These are phyloP conservation scores for Andrena fulva DNA, from an alignment of 2,888 invertebrate species.

Conservation along the genomic window DNA sequence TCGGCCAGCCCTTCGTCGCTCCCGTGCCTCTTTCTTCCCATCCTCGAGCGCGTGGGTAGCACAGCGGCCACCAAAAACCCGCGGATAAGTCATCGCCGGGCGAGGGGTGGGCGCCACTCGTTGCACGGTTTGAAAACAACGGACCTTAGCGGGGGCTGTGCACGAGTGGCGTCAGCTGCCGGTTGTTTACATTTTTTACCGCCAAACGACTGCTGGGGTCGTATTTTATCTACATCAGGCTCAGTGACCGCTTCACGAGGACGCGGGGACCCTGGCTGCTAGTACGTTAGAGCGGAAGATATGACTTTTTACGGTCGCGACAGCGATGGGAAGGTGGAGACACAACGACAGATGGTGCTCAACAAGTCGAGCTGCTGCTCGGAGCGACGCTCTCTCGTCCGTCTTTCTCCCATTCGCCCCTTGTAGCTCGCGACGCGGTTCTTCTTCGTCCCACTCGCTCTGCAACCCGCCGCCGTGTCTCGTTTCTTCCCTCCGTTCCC, in stretches of 20 bases:
- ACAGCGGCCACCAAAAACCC: conserved; percentile 1
- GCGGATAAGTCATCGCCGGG: conserved; percentile 16
- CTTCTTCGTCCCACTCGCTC: conserved; percentile 8
- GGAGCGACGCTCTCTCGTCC: conserved; percentile 29
- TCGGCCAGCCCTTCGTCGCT: too few relatives aligned
- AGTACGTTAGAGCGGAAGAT: conserved; percentile 61
- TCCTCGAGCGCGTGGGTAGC: neutral
- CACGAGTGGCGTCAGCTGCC: conserved; percentile 29
- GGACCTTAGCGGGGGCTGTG: conserved; percentile 1
- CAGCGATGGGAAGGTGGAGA: conserved; percentile 60
- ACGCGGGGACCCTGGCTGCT: conserved; percentile 13
- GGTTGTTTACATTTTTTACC: conserved; percentile 53
- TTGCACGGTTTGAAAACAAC: neutral
- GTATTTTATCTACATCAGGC: conserved; percentile 58
- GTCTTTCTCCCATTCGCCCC: neutral
- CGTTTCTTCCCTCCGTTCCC: conserved; percentile 2
- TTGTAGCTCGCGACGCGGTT: neutral
- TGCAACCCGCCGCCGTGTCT: conserved; percentile 8
- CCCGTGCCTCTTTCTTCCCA: conserved; percentile 1
- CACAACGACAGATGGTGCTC: conserved; percentile 75
- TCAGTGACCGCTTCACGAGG: conserved; percentile 42
- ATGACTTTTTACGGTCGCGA: conserved; percentile 65
- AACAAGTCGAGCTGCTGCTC: conserved; percentile 72
- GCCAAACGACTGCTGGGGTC: conserved; percentile 35
- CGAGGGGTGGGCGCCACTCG: neutral